A percentile compares a stretch with the other conserved stretches of the same genome.
Evolutionary conservation across 2,797 vertebrate species (phyloP).

Genomic region (Acanthiza pusilla): DNA sequence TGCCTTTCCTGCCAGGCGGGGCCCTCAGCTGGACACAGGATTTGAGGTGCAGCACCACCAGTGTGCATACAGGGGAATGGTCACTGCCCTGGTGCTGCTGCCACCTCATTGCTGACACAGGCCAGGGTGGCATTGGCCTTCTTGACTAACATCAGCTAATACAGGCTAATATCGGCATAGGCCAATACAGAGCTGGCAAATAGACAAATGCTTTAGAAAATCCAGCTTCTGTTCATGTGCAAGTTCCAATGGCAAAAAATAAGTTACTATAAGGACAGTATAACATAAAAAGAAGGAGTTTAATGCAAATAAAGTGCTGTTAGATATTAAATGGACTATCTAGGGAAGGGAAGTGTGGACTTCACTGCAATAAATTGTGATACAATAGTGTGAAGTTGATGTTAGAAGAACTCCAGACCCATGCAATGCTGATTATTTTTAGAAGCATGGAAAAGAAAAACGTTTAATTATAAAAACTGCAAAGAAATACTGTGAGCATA

Average conservation of each 20-base stretch:
- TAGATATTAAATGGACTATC: neutral
- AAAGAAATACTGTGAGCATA: neutral
- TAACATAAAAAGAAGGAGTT: neutral
- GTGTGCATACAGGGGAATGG: neutral
- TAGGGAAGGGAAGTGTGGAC: neutral
- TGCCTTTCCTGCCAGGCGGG: neutral
- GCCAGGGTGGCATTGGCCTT: neutral
- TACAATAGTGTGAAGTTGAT: neutral
- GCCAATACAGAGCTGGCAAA: neutral
- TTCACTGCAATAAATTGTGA: neutral
- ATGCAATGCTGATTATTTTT: neutral
- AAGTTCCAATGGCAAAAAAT: neutral
- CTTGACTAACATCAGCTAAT: neutral
- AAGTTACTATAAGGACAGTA: neutral
- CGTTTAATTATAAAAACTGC: neutral
- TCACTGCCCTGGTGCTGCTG: neutral
- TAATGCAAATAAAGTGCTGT: neutral
- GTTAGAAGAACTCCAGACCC: neutral
- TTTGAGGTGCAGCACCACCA: neutral
- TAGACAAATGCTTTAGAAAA: neutral
- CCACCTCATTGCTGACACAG: neutral
- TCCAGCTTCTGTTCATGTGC: neutral
- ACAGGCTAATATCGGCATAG: neutral
- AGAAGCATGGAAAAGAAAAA: neutral
- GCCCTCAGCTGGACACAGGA: neutral